Conservation (phyloP, 2,113 vertebrate species). For the Shinisaurus crocodilurus region DNA sequence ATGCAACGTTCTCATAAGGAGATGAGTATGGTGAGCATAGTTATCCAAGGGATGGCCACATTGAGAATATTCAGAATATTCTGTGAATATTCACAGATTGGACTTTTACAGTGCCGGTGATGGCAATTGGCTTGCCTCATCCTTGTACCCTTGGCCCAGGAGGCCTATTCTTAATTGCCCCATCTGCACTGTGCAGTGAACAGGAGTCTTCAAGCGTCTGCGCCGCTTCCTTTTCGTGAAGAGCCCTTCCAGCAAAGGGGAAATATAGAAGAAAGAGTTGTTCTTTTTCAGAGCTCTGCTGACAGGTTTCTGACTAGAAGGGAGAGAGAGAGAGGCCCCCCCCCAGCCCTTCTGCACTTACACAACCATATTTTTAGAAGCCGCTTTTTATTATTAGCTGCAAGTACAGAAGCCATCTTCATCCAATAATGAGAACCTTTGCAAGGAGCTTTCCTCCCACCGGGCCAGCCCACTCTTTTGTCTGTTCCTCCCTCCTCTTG, state of each 20-base stretch:
- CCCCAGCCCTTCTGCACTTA: background rate
- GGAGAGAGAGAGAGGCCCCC: background rate
- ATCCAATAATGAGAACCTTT: slow-evolving; percentile 15
- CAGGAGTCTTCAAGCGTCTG: background rate
- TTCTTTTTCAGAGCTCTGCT: background rate
- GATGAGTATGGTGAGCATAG: background rate
- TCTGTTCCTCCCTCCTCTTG: background rate
- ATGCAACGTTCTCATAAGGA: background rate
- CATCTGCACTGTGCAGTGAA: background rate
- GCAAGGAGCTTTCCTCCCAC: slow-evolving; percentile 12
- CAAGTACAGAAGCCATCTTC: background rate
- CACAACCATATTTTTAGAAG: slow-evolving; percentile 25
- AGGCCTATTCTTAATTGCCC: background rate
- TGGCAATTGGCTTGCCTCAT: background rate
- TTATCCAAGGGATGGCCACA: background rate
- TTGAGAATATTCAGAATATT: background rate
- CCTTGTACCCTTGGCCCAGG: background rate
- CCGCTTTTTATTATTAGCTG: slow-evolving; percentile 18
- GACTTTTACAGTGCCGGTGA: background rate
- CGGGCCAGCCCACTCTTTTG: slow-evolving; percentile 1
- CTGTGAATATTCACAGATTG: background rate
- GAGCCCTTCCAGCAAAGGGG: background rate
- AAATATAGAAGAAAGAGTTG: background rate
- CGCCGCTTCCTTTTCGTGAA: background rate
- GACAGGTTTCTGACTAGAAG: background rate